Conservation (phyloP, 2,797 vertebrate species). For the Sebastes iracundus region DNA sequence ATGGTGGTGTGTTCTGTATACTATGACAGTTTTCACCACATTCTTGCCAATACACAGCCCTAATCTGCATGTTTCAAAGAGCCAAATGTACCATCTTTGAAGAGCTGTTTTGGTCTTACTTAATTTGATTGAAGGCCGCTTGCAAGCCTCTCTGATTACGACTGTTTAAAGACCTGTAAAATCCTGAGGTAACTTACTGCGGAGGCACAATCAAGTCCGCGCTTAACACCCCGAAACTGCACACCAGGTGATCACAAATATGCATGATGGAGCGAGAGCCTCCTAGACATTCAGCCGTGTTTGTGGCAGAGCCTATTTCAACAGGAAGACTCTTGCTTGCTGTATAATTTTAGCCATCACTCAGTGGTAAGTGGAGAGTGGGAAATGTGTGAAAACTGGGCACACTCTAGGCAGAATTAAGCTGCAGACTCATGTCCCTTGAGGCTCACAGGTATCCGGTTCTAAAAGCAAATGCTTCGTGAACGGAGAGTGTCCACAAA, state of each 20-base stretch:
- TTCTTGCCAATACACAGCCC: too few relatives aligned
- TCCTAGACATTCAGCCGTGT: background rate
- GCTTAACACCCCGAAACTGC: background rate
- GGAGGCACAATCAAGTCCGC: background rate
- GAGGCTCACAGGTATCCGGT: constrained; percentile 37
- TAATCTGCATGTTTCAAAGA: background rate
- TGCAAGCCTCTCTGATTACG: background rate
- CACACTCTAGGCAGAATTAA: constrained; percentile 28
- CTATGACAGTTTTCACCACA: too few relatives aligned
- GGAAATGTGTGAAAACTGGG: constrained; percentile 29
- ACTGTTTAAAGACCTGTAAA: background rate
- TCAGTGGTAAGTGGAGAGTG: constrained; percentile 30
- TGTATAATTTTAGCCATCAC: constrained; percentile 37
- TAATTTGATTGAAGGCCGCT: background rate
- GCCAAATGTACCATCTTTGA: background rate
- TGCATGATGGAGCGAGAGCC: background rate
- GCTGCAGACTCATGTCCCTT: constrained; percentile 19
- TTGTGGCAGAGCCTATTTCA: background rate
- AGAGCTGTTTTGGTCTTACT: background rate
- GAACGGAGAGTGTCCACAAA: constrained; percentile 10
- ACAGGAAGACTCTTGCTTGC: constrained; percentile 8
- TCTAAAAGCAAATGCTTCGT: constrained; percentile 39
- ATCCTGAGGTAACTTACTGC: background rate
- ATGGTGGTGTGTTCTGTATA: too few relatives aligned
- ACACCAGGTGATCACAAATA: constrained; percentile 16